These are phyloP conservation scores for Panagrolaimus sp. DNA, from an alignment of 1,140 invertebrate genomes.

Conservation along the genomic window DNA sequence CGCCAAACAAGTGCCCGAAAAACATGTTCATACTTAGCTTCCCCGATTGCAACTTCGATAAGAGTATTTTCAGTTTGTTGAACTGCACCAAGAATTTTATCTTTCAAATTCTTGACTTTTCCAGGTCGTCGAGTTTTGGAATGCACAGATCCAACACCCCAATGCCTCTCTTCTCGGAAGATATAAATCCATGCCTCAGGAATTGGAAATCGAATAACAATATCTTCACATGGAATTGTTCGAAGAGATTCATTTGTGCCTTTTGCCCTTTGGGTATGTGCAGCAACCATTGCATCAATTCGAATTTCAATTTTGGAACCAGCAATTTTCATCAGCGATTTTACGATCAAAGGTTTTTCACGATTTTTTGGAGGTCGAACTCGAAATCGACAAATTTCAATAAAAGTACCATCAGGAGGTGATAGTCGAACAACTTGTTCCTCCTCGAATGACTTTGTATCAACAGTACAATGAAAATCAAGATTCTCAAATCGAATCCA, in stretches of 20 bases:
- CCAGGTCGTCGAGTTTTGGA: conserved; percentile 69
- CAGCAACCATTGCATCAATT: conserved; percentile 88
- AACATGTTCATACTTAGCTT: conserved; percentile 98
- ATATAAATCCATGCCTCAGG: conserved; percentile 98
- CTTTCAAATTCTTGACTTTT: conserved; percentile 78
- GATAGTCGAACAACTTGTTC: conserved; percentile 89
- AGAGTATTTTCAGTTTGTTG: conserved; percentile 80
- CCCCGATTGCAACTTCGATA: conserved; percentile 86
- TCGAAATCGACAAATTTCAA: conserved; percentile 77
- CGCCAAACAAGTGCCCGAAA: conserved; percentile 95
- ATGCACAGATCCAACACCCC: conserved; percentile 74
- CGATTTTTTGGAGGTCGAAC: conserved; percentile 89
- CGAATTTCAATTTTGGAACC: conserved; percentile 71
- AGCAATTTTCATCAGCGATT: conserved; percentile 65
- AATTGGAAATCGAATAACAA: conserved; percentile 89
- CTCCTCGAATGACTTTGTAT: conserved; percentile 82
- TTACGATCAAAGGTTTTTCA: conserved; percentile 90
- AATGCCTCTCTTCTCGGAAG: conserved; percentile 95
- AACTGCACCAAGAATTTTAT: conserved; percentile 83
- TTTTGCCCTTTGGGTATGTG: conserved; percentile 68
- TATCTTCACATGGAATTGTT: conserved; percentile 88
- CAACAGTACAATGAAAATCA: conserved; percentile 89
- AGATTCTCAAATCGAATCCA: conserved; percentile 92
- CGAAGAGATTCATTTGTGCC: conserved; percentile 77
- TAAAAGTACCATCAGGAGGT: conserved; percentile 95